Evolutionary conservation across 37 sponge, comb jelly and placozoan genomes (phyloP).

Genomic region (Chondrosia reniformis): DNA sequence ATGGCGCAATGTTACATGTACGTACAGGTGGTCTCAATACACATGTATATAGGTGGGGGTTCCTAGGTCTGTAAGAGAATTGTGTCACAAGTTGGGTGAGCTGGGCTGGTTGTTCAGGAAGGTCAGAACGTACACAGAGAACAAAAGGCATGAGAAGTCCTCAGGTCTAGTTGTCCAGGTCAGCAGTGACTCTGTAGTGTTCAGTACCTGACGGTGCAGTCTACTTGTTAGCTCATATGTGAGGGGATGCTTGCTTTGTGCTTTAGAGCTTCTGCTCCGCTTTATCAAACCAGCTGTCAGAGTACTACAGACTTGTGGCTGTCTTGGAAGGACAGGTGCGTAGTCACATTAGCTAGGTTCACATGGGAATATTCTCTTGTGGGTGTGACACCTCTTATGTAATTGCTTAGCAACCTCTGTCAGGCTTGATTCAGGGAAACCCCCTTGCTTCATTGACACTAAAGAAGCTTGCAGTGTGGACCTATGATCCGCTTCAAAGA

Average conservation of each 20-base stretch:
- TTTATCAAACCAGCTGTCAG: slow-evolving; percentile 79
- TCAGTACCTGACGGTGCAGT: not conserved
- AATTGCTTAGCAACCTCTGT: slow-evolving; percentile 8
- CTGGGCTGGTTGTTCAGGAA: slow-evolving; percentile 90
- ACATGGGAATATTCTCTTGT: too few species aligned
- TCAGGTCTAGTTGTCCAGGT: slow-evolving; percentile 81
- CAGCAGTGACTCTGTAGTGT: not conserved
- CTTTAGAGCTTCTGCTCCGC: slow-evolving; percentile 87
- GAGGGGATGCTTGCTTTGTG: not conserved
- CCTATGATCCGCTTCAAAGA: slow-evolving; percentile 84
- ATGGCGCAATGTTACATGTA: not conserved
- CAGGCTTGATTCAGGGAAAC: not conserved
- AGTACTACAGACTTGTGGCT: slow-evolving; percentile 93
- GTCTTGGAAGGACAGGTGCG: slow-evolving; percentile 84
- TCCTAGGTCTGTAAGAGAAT: slow-evolving; percentile 44
- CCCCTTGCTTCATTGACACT: slow-evolving; percentile 58
- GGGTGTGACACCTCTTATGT: too few species aligned
- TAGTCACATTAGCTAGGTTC: too few species aligned
- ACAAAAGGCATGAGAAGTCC: slow-evolving; percentile 37
- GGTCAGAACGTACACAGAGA: slow-evolving; percentile 60
- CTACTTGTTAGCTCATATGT: not conserved
- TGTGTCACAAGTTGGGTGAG: slow-evolving; percentile 86
- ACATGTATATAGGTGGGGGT: slow-evolving; percentile 44
- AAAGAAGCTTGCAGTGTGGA: slow-evolving; percentile 90
- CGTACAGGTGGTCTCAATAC: not conserved